Base-by-base conservation (phyloP, 2,888 invertebrate genomes). In the Dynastes hyllus region DNA sequence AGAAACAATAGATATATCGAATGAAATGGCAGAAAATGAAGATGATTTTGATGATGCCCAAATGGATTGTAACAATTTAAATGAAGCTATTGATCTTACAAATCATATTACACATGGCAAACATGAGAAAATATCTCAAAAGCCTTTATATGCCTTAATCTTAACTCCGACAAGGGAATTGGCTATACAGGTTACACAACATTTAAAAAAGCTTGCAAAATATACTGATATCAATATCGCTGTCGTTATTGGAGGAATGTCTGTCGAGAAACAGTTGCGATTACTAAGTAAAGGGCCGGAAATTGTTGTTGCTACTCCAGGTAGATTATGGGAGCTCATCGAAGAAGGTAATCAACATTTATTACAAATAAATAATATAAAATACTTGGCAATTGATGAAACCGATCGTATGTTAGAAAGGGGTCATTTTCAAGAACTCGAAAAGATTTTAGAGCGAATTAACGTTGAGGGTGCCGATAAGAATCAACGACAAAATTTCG, bases 361-460 rank as follows among this genome's bases (percentile, higher is more conserved):
- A 45, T 92, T 92, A 80, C 93, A 95, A 86, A 87, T 97, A 16
- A 90, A 93, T 80, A 90, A 92, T 73, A 92, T 96, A 86, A 97
- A 97, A 86, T 97, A 94, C 88, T 90, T 99, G 81, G 98, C 97
- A 0, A 96, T 99, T 83, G 99, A 99, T 88, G 99, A 99, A 91
- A 98, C 99, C 0, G 99, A 99, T 89, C 92, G 99, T 80, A 99
- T 99, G 99, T 90, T 99, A 16, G 99, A 99, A 87, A 94, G 94
- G 83, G 97, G 97, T 0, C 99, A 99, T 88, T 99, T 99, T 88
- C 94, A 96, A 82, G 99, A 99, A 89, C 88, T 99, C 1, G 92
- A 95, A 29, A 92, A 94, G 13, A 89, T 99, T 55, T 87, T 99
- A 3, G 95, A 95, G 82, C 90, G 93, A 0, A 90, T 99, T 5